Percentiles rank a stretch among this genome's conserved stretches.
phyloP scores from a whole-genome alignment of 2,113 vertebrate genomes.

The Macquaria australasica region DNA sequence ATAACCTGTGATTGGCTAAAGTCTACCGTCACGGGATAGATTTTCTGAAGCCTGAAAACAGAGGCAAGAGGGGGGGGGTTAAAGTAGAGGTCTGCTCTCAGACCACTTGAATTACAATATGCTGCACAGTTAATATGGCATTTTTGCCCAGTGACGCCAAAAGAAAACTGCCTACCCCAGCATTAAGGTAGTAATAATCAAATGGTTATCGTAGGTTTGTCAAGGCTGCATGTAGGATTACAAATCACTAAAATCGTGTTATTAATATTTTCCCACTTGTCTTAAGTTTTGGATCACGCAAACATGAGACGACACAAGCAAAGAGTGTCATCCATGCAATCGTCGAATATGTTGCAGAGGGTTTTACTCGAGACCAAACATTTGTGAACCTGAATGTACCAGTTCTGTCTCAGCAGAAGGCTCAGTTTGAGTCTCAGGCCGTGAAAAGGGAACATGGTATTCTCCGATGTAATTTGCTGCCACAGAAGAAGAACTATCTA shows the following conservation, averaged over 20 bases:
- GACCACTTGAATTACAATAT: too few relatives aligned
- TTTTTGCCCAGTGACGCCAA: too few relatives aligned
- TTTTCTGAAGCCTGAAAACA: too few relatives aligned
- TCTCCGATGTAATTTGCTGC: slow-evolving; percentile 6
- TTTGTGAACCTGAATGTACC: slow-evolving; percentile 22
- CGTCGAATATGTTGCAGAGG: background rate
- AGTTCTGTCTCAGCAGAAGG: slow-evolving; percentile 7
- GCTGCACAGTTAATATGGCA: too few relatives aligned
- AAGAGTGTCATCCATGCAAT: background rate
- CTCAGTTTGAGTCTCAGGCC: background rate
- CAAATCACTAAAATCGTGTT: slow-evolving; percentile 22
- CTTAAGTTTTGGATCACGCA: slow-evolving; percentile 18
- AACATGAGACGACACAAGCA: slow-evolving; percentile 11
- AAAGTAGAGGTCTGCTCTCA: too few relatives aligned
- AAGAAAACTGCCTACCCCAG: too few relatives aligned
- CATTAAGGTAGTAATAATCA: slow-evolving; percentile 41
- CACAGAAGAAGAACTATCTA: background rate
- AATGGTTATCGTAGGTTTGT: slow-evolving; percentile 5
- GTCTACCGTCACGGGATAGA: too few relatives aligned
- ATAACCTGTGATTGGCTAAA: too few relatives aligned
- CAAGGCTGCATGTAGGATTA: slow-evolving; percentile 24
- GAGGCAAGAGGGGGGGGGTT: too few relatives aligned
- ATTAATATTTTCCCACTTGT: slow-evolving; percentile 32
- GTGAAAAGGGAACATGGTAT: slow-evolving; percentile 19
- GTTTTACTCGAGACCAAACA: background rate